A percentile compares a stretch with the other conserved stretches of the same genome.
Evolutionary conservation across 2,888 invertebrate genomes (phyloP).

Genomic region (Apodemia hepburni): DNA sequence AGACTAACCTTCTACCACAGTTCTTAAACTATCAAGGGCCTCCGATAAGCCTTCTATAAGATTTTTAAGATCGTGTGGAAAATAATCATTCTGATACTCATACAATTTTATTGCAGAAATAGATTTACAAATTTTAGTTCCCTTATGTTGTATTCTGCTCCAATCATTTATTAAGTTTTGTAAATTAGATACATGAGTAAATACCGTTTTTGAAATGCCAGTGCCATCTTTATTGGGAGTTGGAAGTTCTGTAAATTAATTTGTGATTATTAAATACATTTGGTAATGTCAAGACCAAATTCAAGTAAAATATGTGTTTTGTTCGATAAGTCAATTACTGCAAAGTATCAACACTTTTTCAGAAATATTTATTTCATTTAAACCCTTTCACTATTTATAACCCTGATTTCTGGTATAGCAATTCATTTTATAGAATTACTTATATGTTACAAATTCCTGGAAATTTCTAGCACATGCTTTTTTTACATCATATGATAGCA

Average conservation of each 20-base stretch:
- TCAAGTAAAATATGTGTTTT: too few species aligned
- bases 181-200: constrained; percentile 55
- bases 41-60: constrained; percentile 51
- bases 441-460: too few species aligned
- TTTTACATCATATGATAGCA: too few species aligned
- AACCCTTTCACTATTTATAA: too few species aligned
- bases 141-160: constrained; percentile 52
- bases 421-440: too few species aligned
- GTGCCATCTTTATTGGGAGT: constrained; percentile 54
- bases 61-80: constrained; percentile 51
- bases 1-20: constrained; percentile 51
- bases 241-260: constrained; percentile 49
- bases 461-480: too few species aligned
- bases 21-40: constrained; percentile 43
- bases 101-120: constrained; percentile 53
- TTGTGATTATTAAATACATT: too few species aligned
- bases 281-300: too few species aligned
- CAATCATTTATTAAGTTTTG: constrained; percentile 54
- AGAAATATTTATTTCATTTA: too few species aligned
- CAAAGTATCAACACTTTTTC: too few species aligned
- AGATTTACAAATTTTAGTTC: constrained; percentile 49
- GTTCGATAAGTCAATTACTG: too few species aligned
- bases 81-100: constrained; percentile 56
- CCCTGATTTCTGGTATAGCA: too few species aligned
- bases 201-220: constrained; percentile 60